Conservation (phyloP, 2,888 invertebrate genomes). For the Drosophila mayaguana region DNA sequence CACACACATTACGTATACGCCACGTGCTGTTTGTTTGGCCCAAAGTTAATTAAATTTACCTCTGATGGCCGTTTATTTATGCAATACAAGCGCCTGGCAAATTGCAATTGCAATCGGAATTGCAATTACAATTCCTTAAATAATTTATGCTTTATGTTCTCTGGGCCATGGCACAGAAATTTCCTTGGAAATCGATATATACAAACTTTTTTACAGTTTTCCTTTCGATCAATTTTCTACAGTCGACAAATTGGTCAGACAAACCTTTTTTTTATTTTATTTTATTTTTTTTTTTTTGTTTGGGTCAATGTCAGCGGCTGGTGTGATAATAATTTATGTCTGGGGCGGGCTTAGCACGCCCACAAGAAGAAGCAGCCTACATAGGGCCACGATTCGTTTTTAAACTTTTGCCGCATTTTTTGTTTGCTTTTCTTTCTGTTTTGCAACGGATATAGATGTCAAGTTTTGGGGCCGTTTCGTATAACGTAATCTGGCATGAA, state of each 20-base stretch:
- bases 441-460: constrained; percentile 34
- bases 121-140: constrained; percentile 19
- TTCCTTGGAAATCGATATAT: constrained; percentile 17
- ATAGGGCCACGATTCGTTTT: constrained; percentile 18
- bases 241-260: constrained; percentile 29
- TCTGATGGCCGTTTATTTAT: constrained; percentile 30
- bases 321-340: constrained; percentile 54
- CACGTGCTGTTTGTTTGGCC: constrained; percentile 21
- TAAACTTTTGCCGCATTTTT: constrained; percentile 23
- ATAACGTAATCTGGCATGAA: constrained; percentile 25
- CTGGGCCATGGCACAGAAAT: constrained; percentile 17
- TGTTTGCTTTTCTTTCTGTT: constrained; percentile 5
- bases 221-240: neutral
- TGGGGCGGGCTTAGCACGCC: constrained; percentile 14
- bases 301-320: constrained; percentile 56
- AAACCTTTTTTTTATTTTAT: constrained; percentile 9
- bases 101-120: constrained; percentile 22
- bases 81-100: constrained; percentile 23
- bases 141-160: constrained; percentile 14
- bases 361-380: constrained; percentile 15
- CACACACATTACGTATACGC: constrained; percentile 34
- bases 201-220: constrained; percentile 21
- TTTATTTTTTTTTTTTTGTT: constrained; percentile 9
- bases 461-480: constrained; percentile 7
- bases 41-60: constrained; percentile 52